Percentiles rank a stretch among this genome's conserved stretches.
These are phyloP conservation scores for Cyclophora punctaria DNA, from an alignment of 2,888 invertebrate species.

Conservation along the genomic window DNA sequence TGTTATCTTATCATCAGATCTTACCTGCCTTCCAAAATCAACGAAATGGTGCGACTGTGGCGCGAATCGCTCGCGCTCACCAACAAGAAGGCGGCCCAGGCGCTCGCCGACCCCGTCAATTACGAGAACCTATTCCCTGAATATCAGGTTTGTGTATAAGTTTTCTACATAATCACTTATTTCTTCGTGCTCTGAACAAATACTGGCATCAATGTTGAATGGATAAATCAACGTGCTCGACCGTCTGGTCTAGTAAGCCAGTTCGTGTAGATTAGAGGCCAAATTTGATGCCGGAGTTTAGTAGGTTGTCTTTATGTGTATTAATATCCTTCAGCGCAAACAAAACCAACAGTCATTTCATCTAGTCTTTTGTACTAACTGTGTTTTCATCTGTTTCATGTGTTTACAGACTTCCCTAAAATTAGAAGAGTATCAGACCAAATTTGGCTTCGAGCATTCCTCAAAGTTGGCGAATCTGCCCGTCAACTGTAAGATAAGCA, in stretches of 20 bases:
- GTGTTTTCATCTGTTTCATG: background rate
- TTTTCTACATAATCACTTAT: too few relatives aligned
- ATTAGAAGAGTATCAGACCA: slow-evolving; percentile 44
- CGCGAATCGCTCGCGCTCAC: slow-evolving; percentile 84
- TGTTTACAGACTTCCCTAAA: slow-evolving; percentile 43
- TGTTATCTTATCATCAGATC: slow-evolving; percentile 73
- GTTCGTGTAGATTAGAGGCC: too few relatives aligned
- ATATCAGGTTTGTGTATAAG: slow-evolving; percentile 33
- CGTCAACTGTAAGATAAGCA: slow-evolving; percentile 31
- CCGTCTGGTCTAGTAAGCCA: too few relatives aligned
- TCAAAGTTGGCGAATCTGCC: slow-evolving; percentile 25
- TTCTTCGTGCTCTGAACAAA: too few relatives aligned
- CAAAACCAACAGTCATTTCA: too few relatives aligned
- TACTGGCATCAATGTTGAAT: too few relatives aligned
- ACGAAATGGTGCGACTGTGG: slow-evolving; percentile 92
- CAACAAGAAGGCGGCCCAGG: slow-evolving; percentile 94
- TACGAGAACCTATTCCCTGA: slow-evolving; percentile 98
- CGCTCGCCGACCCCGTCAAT: slow-evolving; percentile 94
- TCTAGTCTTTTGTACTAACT: too few relatives aligned
- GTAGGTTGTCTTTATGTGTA: too few relatives aligned
- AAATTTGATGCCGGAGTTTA: too few relatives aligned
- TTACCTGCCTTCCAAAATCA: slow-evolving; percentile 94
- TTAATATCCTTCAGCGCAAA: too few relatives aligned
- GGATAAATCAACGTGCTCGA: too few relatives aligned
- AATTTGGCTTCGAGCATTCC: slow-evolving; percentile 29